phyloP scores from a whole-genome alignment of 2,113 vertebrate species.

The Oreochromis aureus region DNA sequence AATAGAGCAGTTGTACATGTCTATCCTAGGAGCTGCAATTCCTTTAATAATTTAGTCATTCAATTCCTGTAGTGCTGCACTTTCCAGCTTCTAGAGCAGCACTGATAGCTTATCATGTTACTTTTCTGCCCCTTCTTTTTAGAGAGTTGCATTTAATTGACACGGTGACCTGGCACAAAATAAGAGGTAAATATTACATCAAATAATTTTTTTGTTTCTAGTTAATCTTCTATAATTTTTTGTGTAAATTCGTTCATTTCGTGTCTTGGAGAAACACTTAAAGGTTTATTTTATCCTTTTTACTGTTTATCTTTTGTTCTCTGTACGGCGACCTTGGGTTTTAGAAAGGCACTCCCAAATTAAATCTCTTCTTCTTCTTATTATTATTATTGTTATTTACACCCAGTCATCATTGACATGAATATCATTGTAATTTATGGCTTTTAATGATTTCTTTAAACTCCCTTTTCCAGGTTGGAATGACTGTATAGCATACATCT shows the following conservation, averaged over 20 bases:
- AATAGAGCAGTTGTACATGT: neutral
- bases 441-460: neutral
- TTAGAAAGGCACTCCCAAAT: neutral
- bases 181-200: slow-evolving; percentile 75
- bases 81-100: neutral
- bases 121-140: slow-evolving; percentile 2
- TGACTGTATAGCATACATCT: neutral
- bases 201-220: neutral
- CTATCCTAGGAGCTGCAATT: neutral
- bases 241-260: neutral
- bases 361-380: neutral
- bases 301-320: neutral
- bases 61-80: neutral
- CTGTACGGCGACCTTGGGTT: neutral
- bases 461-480: neutral
- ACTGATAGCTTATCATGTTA: neutral
- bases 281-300: neutral
- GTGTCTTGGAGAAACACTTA: neutral
- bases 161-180: slow-evolving; percentile 85
- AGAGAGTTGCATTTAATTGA: slow-evolving; percentile 91
- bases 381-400: neutral
- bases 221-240: neutral
- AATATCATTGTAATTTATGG: neutral
- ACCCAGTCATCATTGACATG: neutral
- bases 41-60: neutral